A percentile compares a stretch with the other conserved stretches of the same genome.
phyloP scores from a whole-genome alignment of 1,140 invertebrate genomes.

The Asobara japonica region DNA sequence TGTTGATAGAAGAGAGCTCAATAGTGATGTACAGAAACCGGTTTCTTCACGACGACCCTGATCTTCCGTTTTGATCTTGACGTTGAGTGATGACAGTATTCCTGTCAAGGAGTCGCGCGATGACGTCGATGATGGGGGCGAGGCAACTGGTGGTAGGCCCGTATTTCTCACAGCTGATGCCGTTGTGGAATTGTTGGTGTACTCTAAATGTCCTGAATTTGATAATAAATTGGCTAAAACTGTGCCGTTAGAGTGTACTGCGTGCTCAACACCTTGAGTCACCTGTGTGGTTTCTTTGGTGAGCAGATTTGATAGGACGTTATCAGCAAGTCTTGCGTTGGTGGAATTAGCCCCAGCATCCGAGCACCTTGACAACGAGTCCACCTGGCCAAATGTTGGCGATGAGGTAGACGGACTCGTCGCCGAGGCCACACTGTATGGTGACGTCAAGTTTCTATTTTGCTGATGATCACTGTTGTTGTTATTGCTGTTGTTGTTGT shows the following conservation, averaged over 20 bases:
- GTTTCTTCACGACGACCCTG: slow-evolving; percentile 34
- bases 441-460: slow-evolving; percentile 36
- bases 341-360: slow-evolving; percentile 39
- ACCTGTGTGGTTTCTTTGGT: slow-evolving; percentile 26
- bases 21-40: slow-evolving; percentile 49
- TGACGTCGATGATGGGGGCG: slow-evolving; percentile 36
- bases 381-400: slow-evolving; percentile 46
- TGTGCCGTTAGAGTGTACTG: slow-evolving; percentile 34
- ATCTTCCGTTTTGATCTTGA: slow-evolving; percentile 53
- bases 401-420: slow-evolving; percentile 45
- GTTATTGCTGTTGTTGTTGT: slow-evolving; percentile 21
- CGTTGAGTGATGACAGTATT: slow-evolving; percentile 48
- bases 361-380: slow-evolving; percentile 39
- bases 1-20: slow-evolving; percentile 51
- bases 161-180: slow-evolving; percentile 12
- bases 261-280: slow-evolving; percentile 23
- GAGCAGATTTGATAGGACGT: not conserved
- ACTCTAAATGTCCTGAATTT: slow-evolving; percentile 20
- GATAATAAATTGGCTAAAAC: slow-evolving; percentile 43
- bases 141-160: not conserved
- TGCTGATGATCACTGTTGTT: slow-evolving; percentile 29
- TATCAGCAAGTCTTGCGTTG: not conserved
- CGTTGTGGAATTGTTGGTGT: slow-evolving; percentile 13
- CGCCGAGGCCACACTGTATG: slow-evolving; percentile 34
- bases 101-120: slow-evolving; percentile 52